Evolutionary conservation across 2,888 invertebrate species (phyloP), one percentile per base, ranked within the genome.

Genomic region (Lasius platythorax): DNA sequence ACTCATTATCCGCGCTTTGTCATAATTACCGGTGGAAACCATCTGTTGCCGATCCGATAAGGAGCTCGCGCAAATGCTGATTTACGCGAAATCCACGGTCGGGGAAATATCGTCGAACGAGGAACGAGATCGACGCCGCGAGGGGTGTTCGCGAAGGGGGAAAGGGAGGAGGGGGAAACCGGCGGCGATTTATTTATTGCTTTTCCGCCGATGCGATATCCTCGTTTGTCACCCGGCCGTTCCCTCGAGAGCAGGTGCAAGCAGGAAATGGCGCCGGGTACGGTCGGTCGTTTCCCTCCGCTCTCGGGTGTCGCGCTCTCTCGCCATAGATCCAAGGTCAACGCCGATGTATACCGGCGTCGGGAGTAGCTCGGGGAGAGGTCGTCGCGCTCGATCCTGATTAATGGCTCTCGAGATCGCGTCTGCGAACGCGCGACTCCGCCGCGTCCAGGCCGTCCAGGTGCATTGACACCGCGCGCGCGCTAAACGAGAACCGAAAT

Each of bases 321-420:
- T 72, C 72, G 76, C 70, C 85, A 82, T 87, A 90, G 87, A 91
- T 87, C 85, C 91, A 91, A 91, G 90, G 90, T 91, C 87, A 91
- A 56, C 63, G 74, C 67, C 61, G 88, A 84, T 86, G 85, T 75
- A 81, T 67, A 82, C 82, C 73, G 73, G 74, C 85, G 88, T 84
- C 89, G 75, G 70, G 86, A 87, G 84, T 75, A 83, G 79, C 83
- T 78, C 73, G 84, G 72, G 87, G 84, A 85, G 89, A 86, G 86
- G 87, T 89, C 85, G 87, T 88, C 89, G 78, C 18, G 88, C 85
- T 90, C 90, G 89, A 90, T 89, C 86, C 86, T 91, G 90, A 90
- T 90, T 91, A 90, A 90, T 91, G 88, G 85, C 87, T 78, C 50
- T 83, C 79, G 81, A 82, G 89, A 90, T 89, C 87, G 84, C 87